These are phyloP conservation scores for Amphipoea oculea DNA, from an alignment of 2,888 invertebrate species.

Conservation along the genomic window DNA sequence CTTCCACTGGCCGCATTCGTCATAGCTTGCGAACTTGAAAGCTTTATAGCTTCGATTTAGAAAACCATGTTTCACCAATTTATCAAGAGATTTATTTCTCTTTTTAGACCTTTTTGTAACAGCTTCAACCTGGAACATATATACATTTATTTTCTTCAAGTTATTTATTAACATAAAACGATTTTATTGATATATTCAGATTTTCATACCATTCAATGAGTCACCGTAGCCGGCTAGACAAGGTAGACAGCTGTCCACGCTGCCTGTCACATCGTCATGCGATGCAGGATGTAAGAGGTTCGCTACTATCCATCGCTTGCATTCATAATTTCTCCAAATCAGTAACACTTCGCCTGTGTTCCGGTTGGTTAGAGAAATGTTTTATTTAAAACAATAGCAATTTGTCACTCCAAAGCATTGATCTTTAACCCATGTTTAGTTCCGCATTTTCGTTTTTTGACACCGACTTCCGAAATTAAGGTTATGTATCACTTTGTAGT, in stretches of 20 bases:
- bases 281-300: slow-evolving; percentile 33
- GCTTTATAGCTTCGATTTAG: slow-evolving; percentile 19
- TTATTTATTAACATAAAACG: too few species aligned
- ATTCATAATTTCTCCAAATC: slow-evolving; percentile 46
- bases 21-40: slow-evolving; percentile 20
- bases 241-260: slow-evolving; percentile 39
- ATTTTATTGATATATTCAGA: background rate
- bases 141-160: background rate
- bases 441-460: too few species aligned
- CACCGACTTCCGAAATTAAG: too few species aligned
- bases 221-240: slow-evolving; percentile 28
- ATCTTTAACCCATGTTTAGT: slow-evolving; percentile 13
- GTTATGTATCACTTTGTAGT: too few species aligned
- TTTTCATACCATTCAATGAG: slow-evolving; percentile 8
- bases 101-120: background rate
- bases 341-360: slow-evolving; percentile 17
- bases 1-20: slow-evolving; percentile 35
- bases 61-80: slow-evolving; percentile 16
- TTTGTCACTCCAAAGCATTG: slow-evolving; percentile 1
- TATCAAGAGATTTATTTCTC: background rate
- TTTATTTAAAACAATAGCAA: slow-evolving; percentile 26
- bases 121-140: slow-evolving; percentile 16
- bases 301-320: slow-evolving; percentile 3
- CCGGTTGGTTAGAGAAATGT: slow-evolving; percentile 17
- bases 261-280: slow-evolving; percentile 10